phyloP scores from a whole-genome alignment of 2,113 vertebrate species.

The Esox niger region DNA sequence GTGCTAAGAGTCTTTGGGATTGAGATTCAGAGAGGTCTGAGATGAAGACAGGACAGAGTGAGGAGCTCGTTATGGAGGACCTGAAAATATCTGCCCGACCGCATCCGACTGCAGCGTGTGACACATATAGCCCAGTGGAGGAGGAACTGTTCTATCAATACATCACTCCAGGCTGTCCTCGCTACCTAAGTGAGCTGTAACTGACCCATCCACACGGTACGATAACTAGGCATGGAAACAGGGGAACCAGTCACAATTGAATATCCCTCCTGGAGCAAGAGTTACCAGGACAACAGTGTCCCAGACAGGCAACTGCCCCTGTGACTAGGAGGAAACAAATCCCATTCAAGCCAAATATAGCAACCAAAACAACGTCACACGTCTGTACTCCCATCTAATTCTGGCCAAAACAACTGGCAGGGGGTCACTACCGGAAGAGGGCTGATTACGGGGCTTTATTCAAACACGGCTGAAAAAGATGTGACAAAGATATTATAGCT shows the following conservation, averaged over 20 bases:
- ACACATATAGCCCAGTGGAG: neutral
- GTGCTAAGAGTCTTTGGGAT: conserved; percentile 71
- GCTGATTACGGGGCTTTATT: conserved; percentile 15
- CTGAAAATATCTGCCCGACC: conserved; percentile 4
- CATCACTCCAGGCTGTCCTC: neutral
- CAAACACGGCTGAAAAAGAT: conserved; percentile 19
- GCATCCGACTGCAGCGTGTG: no score
- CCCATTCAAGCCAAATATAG: conserved; percentile 61
- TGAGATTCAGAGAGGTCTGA: conserved; percentile 62
- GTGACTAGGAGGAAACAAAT: conserved; percentile 41
- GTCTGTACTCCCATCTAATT: conserved; percentile 28
- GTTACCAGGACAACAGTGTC: no score
- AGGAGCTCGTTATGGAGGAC: no score
- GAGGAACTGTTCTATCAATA: neutral
- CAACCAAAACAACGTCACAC: conserved; percentile 48
- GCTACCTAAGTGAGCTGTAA: neutral
- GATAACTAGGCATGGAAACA: neutral
- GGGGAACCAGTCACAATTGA: neutral
- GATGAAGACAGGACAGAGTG: conserved; percentile 40
- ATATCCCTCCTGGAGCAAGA: no score
- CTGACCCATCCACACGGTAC: neutral
- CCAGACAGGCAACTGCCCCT: no score
- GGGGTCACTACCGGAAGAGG: conserved; percentile 35
- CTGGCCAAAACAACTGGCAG: conserved; percentile 27
- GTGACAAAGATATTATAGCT: conserved; percentile 50